Conservation (phyloP, 2,888 invertebrate species). For the Pilophorus perplexus region DNA sequence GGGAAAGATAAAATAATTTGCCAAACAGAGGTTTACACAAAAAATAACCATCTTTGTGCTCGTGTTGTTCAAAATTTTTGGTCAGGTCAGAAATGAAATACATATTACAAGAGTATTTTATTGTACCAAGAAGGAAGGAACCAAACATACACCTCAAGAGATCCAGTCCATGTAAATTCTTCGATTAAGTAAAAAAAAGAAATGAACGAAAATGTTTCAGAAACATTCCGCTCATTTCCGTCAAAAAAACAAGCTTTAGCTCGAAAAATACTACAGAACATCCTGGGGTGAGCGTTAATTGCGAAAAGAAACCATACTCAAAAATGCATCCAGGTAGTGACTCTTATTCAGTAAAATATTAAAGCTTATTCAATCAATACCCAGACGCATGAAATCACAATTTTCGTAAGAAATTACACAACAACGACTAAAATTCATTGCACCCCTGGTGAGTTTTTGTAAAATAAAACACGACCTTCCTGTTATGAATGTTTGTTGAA, state of each 20-base stretch:
- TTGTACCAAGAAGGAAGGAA: no score
- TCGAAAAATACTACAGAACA: no score
- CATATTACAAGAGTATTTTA: no score
- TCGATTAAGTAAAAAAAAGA: no score
- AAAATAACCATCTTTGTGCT: conserved; percentile 27
- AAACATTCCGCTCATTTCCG: no score
- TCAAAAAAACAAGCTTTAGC: no score
- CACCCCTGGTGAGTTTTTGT: conserved; percentile 13
- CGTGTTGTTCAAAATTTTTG: background rate
- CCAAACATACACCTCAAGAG: no score
- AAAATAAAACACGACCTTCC: background rate
- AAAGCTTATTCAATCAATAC: conserved; percentile 36
- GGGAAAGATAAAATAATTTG: no score
- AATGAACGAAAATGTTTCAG: no score
- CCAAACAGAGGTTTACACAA: no score
- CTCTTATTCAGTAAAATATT: no score
- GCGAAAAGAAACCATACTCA: background rate
- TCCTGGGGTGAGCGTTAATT: background rate
- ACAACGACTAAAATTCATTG: conserved; percentile 5
- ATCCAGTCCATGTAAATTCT: no score
- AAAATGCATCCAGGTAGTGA: conserved; percentile 6
- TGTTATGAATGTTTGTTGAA: background rate
- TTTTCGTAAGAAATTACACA: conserved; percentile 16
- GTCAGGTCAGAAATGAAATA: background rate
- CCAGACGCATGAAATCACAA: conserved; percentile 9